Conservation (phyloP, 2,888 invertebrate species). For the Melanostoma scalare region DNA sequence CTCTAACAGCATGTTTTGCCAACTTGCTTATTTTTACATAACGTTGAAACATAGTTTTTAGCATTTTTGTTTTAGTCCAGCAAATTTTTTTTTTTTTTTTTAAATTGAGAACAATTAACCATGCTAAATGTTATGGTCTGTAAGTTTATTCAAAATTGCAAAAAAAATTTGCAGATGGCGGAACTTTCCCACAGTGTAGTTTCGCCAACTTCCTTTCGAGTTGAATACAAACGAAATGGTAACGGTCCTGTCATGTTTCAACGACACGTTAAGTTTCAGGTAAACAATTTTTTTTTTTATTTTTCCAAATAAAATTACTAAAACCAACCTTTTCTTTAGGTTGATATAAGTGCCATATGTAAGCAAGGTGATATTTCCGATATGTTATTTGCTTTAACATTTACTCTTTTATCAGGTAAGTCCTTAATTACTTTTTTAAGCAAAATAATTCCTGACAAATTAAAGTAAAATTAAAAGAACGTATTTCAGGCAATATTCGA, state of each 20-base stretch:
- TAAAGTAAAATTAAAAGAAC: constrained; percentile 52
- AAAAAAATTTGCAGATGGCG: constrained; percentile 87
- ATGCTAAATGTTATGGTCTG: not conserved
- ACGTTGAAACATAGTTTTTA: too few species aligned
- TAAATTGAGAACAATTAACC: too few species aligned
- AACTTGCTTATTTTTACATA: too few species aligned
- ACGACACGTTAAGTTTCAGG: constrained; percentile 96
- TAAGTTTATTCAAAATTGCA: not conserved
- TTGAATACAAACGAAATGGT: constrained; percentile 97
- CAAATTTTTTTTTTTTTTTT: too few species aligned
- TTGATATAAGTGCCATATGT: constrained; percentile 92
- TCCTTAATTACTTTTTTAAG: constrained; percentile 15
- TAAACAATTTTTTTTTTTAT: constrained; percentile 72
- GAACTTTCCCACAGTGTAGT: constrained; percentile 98
- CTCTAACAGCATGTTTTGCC: too few species aligned
- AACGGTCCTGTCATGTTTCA: constrained; percentile 98
- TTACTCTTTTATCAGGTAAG: constrained; percentile 95
- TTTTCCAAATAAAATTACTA: not conserved
- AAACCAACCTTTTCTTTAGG: constrained; percentile 85
- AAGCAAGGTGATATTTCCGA: constrained; percentile 87
- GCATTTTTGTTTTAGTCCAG: too few species aligned
- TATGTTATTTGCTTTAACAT: constrained; percentile 95
- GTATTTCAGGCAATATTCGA: constrained; percentile 91
- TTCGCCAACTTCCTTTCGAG: constrained; percentile 98
- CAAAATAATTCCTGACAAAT: constrained; percentile 8